Evolutionary conservation across 37 sponge, comb jelly and placozoan genomes (phyloP), one percentile per base, ranked within the genome.

Genomic region (Mnemiopsis leidyi): DNA sequence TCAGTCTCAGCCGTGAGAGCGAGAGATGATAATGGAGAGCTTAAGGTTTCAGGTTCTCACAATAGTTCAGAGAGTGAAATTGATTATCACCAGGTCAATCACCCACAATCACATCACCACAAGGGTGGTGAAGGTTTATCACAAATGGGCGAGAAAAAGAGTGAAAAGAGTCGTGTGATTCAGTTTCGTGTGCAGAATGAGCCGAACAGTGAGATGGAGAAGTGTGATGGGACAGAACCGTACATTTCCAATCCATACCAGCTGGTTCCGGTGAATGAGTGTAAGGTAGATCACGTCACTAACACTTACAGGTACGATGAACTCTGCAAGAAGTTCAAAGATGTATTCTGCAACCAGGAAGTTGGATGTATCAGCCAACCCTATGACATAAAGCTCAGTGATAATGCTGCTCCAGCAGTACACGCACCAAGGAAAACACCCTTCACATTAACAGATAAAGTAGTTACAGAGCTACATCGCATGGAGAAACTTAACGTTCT

Each of bases 331-430:
- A 21, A 92, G 24, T 92, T 40, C 73, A 20, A 7, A n/a, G 68
- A 40, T 68, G 92, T 92, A 1, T 92, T 92, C 68, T 16, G 29
- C 73, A 69, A 69, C 73, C 24, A 38, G 0, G 69, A 68, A 69
- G 90, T 95, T 23, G 95, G 95, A 25, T 48, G 88, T 23, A 79
- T 95, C 18, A 38, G 73, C 28, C 92, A 93, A 18, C 31, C 69
- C 69, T 95, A 94, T 68, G 85, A 85, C 94, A 95, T 95, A 38
- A 69, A 76, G 29, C 38, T 94, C 5, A 92, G 71, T 33, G 38
- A 90, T 23, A 75, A 82, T 76, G 38, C 38, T 16, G 61, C 28
- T 1, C 95, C 96, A 0, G 76, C 85, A 21, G 92, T 93, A 13
- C 92, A 93, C 26, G 38, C 93, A 38, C 94, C 94, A 61, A 38